Base-by-base conservation (phyloP, 2,888 invertebrate genomes). In the Drosophila sordidula region DNA sequence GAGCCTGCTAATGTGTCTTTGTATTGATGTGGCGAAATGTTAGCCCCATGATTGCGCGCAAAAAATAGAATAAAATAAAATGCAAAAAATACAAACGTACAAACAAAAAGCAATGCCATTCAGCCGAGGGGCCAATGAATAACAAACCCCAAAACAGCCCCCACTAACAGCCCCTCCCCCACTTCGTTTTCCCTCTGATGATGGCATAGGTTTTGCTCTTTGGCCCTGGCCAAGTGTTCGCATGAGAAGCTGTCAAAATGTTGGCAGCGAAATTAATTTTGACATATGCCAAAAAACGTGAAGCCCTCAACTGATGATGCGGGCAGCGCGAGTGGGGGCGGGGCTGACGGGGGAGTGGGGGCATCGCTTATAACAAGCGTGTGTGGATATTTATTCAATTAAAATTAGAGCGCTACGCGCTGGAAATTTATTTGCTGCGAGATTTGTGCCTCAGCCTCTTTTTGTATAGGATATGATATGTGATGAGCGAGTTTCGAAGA, bases 181-280 rank as follows among this genome's bases (percentile, higher is more conserved):
- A 29, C 25, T 4, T 4, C 6, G 44, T 11, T 5, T 25, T 6
- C 9, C 12, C 47, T 22, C 54, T 36, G 25, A 6, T 9, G 25
- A n/a, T 47, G 47, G 5, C 22, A 67, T 51, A 42, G 46, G 29
- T 29, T 9, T 18, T 29, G 38, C 39, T 18, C 50, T 14, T 42
- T 44, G 46, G 54, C 26, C 38, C 41, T 58, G 67, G 68, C 78
- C 75, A 74, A 78, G 78, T 70, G 85, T 70, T 83, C 70, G 77
- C 74, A 74, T 78, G 88, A 87, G 76, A 85, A 79, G 68, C 86
- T 87, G 85, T 85, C 83, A 83, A 85, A 83, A 83, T 79, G 88
- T 82, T 87, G 74, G 70, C 71, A 74, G 70, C 71, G 70, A 82
- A 81, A 83, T 83, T 83, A 83, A 85, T 87, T 87, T 87, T 83